Evolutionary conservation across 1,140 invertebrate genomes (phyloP).

Genomic region (Campoletis sonorensis): DNA sequence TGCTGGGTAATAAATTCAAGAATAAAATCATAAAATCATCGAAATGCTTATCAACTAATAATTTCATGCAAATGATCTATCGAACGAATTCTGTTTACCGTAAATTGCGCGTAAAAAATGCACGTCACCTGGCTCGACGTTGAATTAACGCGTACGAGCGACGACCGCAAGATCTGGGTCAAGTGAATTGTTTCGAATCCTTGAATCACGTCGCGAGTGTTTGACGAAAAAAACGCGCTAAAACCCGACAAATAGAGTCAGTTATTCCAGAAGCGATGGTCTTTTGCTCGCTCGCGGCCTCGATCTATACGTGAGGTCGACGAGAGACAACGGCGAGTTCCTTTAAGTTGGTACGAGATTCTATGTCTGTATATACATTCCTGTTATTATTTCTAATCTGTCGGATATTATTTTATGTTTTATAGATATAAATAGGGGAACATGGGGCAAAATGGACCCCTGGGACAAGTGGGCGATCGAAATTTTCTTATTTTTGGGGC

Average conservation of each 20-base stretch:
- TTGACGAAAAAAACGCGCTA: constrained; percentile 53
- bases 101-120: neutral
- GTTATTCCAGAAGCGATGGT: constrained; percentile 43
- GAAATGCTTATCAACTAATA: neutral
- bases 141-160: constrained; percentile 11
- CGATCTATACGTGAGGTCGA: constrained; percentile 49
- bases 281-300: constrained; percentile 36
- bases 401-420: neutral
- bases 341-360: too few species aligned
- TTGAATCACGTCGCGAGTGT: constrained; percentile 62
- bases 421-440: neutral
- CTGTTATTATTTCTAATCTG: neutral
- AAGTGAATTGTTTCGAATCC: constrained; percentile 73
- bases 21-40: neutral
- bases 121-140: constrained; percentile 37
- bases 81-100: neutral
- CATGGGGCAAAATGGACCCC: too few species aligned
- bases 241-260: constrained; percentile 57
- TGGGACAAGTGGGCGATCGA: too few species aligned
- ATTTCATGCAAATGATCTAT: neutral
- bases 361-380: neutral
- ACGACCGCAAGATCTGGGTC: constrained; percentile 71
- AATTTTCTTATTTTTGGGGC: too few species aligned
- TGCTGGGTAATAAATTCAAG: too few species aligned
- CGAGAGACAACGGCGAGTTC: constrained; percentile 4